phyloP scores from a whole-genome alignment of 1,140 invertebrate species.

The Condylostylus longicornis region DNA sequence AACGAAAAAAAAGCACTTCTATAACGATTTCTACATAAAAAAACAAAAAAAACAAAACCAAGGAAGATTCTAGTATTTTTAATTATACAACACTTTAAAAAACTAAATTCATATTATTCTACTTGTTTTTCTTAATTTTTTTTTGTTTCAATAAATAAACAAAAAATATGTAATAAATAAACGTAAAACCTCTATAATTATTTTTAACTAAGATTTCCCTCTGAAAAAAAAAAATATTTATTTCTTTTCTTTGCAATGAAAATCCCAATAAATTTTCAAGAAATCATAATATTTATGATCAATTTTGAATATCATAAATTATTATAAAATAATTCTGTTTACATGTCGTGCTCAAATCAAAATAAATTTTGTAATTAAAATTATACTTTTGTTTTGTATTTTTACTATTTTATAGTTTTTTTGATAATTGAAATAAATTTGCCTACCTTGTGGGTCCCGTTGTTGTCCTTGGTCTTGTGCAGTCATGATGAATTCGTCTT shows the following conservation, averaged over 20 bases:
- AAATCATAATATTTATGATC: slow-evolving; percentile 1
- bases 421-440: slow-evolving; percentile 21
- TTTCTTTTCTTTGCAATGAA: slow-evolving; percentile 7
- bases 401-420: slow-evolving; percentile 7
- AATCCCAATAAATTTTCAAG: slow-evolving; percentile 2
- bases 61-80: too few relatives aligned
- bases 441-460: slow-evolving; percentile 64
- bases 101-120: too few relatives aligned
- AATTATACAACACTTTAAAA: too few relatives aligned
- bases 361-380: background rate
- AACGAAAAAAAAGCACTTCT: too few relatives aligned
- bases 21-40: too few relatives aligned
- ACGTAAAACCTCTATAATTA: too few relatives aligned
- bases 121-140: too few relatives aligned
- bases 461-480: slow-evolving; percentile 58
- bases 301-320: slow-evolving; percentile 1
- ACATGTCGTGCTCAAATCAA: slow-evolving; percentile 16
- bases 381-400: background rate
- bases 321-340: slow-evolving; percentile 4
- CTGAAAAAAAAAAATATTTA: slow-evolving; percentile 24
- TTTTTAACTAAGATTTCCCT: too few relatives aligned
- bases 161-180: too few relatives aligned
- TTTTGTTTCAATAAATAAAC: too few relatives aligned
- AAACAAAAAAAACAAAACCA: too few relatives aligned
- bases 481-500: slow-evolving; percentile 54